Conservation (phyloP, 2,888 invertebrate species). For the Parthenolecanium corni region DNA sequence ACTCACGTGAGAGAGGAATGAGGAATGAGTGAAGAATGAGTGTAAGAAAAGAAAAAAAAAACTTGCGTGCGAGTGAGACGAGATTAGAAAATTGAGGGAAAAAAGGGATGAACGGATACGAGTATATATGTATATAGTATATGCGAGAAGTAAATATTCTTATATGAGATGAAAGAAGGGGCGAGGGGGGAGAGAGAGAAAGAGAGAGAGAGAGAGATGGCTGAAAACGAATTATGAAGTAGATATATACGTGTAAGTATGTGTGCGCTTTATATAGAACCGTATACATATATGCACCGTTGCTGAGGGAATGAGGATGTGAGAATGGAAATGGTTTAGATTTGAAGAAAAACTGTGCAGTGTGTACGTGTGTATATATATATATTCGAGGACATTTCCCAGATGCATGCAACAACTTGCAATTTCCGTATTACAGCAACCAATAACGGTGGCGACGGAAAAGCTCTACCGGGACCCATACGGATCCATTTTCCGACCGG, state of each 20-base stretch:
- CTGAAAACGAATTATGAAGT: neutral
- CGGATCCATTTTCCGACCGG: slow-evolving; percentile 29
- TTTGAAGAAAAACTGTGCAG: slow-evolving; percentile 22
- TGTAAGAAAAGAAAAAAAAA: neutral
- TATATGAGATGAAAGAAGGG: neutral
- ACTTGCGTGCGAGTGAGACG: neutral
- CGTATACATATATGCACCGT: neutral
- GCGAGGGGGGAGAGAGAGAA: too few species aligned
- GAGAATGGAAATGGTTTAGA: neutral
- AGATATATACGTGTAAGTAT: too few species aligned
- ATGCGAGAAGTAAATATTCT: neutral
- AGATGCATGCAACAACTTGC: slow-evolving; percentile 31
- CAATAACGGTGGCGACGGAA: slow-evolving; percentile 28
- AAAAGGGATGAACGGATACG: neutral
- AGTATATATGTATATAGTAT: neutral
- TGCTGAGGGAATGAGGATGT: neutral
- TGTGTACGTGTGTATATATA: neutral
- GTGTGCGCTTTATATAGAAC: too few species aligned
- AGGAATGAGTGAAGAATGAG: neutral
- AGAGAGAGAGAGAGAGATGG: neutral
- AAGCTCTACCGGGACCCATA: slow-evolving; percentile 30
- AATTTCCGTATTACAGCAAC: slow-evolving; percentile 29
- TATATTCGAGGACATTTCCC: slow-evolving; percentile 30
- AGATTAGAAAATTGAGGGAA: neutral
- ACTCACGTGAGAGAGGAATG: neutral